Evolutionary conservation across 2,797 vertebrate genomes (phyloP), one percentile per base, ranked within the genome.

Genomic region (Crenichthys baileyi): DNA sequence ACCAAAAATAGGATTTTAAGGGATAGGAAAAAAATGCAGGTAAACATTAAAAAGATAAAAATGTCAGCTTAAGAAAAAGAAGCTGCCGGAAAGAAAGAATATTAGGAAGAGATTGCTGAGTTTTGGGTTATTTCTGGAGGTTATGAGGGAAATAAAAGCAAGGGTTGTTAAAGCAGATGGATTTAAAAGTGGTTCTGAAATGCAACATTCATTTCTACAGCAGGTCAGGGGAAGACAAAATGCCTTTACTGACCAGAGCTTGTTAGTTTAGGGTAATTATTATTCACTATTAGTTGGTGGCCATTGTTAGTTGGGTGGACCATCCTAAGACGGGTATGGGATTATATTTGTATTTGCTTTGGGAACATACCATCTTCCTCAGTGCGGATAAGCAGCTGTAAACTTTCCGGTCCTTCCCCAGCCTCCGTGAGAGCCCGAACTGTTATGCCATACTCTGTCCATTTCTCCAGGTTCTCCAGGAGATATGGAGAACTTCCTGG

Each of bases 331-430:
- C 70, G 87, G 81, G 93, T 88, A 76, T 73, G 77, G 39, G 2
- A 90, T 89, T 93, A 92, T 88, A 78, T 74, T 74, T 76, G 91
- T 90, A 94, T 94, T 89, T 80, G 39, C 71, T 61, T 71, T 39
- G 36, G 93, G 85, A 97, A 98, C 98, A 94, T 99, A 99, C 98
- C 98, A 96, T 99, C 98, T 97, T 99, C 98, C 96, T 99, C 96
- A 68, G 98, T 99, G 95, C 97, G 97, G 95, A 98, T 96, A 94
- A 98, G 95, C 92, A 98, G 94, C 87, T 97, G 96, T 87, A 97
- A 95, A 93, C 97, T 99, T 94, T 97, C 97, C 11, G 98, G 97
- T 95, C 98, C 98, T 51, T 97, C 96, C 88, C 97, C 98, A 68
- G 97, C 97, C 90, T 97, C 96, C 77, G 97, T 99, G 93, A 96